Conservation (phyloP, 2,113 vertebrate genomes). For the Malurus melanocephalus region DNA sequence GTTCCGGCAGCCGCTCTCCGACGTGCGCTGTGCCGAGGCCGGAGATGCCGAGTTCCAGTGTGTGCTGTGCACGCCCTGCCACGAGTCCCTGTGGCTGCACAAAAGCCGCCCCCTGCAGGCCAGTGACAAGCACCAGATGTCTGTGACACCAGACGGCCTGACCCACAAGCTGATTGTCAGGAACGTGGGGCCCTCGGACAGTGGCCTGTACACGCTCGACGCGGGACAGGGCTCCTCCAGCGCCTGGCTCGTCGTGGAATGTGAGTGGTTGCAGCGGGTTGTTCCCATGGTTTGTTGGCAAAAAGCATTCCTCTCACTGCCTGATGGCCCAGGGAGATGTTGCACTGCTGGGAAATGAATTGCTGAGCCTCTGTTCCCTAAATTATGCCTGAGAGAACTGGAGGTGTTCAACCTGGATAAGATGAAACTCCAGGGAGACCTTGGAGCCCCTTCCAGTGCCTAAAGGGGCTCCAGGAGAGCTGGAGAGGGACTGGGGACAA, state of each 20-base stretch:
- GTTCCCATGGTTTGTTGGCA: not conserved
- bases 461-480: not conserved
- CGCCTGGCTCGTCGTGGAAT: slow-evolving; percentile 82
- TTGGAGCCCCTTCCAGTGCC: not conserved
- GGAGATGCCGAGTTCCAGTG: slow-evolving; percentile 77
- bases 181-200: slow-evolving; percentile 69
- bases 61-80: slow-evolving; percentile 70
- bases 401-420: not conserved
- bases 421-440: no score
- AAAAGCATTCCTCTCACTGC: not conserved
- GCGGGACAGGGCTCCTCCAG: slow-evolving; percentile 74
- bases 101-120: slow-evolving; percentile 63
- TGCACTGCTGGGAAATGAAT: not conserved
- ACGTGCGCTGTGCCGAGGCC: slow-evolving; percentile 68
- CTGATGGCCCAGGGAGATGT: not conserved
- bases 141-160: slow-evolving; percentile 73
- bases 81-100: slow-evolving; percentile 73
- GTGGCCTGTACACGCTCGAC: slow-evolving; percentile 77
- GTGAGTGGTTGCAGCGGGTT: slow-evolving; percentile 60
- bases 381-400: not conserved
- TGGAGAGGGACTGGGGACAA: not conserved
- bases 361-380: not conserved
- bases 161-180: slow-evolving; percentile 79
- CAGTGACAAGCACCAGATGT: slow-evolving; percentile 73
- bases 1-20: slow-evolving; percentile 71